Evolutionary conservation across 1,140 invertebrate species (phyloP), one percentile per base, ranked within the genome.

Genomic region (Drosophila biarmipes): DNA sequence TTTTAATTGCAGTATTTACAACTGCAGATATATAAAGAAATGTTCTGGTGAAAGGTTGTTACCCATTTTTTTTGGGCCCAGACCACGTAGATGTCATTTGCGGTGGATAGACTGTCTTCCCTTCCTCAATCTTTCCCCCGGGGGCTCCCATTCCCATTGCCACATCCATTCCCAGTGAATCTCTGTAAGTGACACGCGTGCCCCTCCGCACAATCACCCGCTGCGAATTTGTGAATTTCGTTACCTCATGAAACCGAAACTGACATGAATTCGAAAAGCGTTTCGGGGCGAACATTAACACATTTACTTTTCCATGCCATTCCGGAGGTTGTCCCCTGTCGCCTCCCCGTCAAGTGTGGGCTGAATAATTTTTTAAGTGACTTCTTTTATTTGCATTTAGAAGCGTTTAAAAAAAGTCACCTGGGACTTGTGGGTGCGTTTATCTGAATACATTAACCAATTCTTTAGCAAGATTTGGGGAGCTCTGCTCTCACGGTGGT

Each of bases 231-330:
- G 72, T 64, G 73, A 80, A 82, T 81, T 82, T 71, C 55, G 82
- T 87, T 81, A 78, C 69, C 74, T 86, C 63, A 72, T 78, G 67
- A 87, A 82, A 82, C 42, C 66, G 72, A 76, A 82, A 89, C 53
- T 89, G 82, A 86, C 82, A 86, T 78, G 82, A 86, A 87, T 86
- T 89, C 75, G 68, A 82, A 86, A 89, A 86, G 71, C 82, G 62
- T 87, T 82, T 64, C 78, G 51, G 53, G 42, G 55, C 67, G 64
- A 66, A 59, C 82, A 86, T 87, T 87, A 86, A 87, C 74, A 87
- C 82, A 86, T 78, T 86, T 80, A 80, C 75, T 75, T 56, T 56
- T 46, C 15, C 61, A 48, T 51, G 43, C 19, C 17, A 48, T 51
- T 48, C 19, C 17, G 12, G 14, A 21, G 45, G 31, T n/a, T 48